Conservation (phyloP, 92 coral and sea anemone genomes). For the Zoanthus solanderi region DNA sequence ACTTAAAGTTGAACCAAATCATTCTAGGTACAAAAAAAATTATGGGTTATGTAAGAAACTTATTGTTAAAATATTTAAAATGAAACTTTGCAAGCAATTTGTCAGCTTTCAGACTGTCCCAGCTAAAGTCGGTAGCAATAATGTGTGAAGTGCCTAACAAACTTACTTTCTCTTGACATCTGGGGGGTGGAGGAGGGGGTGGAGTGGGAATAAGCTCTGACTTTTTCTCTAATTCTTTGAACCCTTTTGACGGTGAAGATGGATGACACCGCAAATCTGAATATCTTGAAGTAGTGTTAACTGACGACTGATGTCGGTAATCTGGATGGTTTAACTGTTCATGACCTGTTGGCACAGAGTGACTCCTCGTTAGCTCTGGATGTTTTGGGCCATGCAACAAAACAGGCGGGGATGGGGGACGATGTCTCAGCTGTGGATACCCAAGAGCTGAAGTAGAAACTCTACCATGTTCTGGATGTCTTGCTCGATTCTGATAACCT, state of each 20-base stretch:
- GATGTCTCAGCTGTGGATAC: slow-evolving; percentile 26
- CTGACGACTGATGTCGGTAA: slow-evolving; percentile 7
- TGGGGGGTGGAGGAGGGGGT: slow-evolving; percentile 38
- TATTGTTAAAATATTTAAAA: too few species aligned
- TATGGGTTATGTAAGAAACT: too few species aligned
- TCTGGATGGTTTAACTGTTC: slow-evolving; percentile 34
- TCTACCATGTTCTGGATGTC: slow-evolving; percentile 22
- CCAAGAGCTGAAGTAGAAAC: slow-evolving; percentile 19
- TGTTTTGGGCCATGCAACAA: slow-evolving; percentile 18
- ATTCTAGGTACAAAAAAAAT: too few species aligned
- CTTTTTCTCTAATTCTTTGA: slow-evolving; percentile 31
- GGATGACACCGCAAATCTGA: background rate
- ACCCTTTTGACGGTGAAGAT: slow-evolving; percentile 6
- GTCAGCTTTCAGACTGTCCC: too few species aligned
- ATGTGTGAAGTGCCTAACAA: too few species aligned
- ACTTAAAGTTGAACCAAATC: too few species aligned
- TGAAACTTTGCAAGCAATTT: too few species aligned
- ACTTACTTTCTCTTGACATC: background rate
- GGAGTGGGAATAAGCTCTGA: slow-evolving; percentile 28
- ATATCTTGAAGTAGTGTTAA: slow-evolving; percentile 2
- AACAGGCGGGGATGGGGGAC: slow-evolving; percentile 5
- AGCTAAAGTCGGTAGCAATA: too few species aligned
- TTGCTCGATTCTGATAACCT: background rate
- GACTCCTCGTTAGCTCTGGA: slow-evolving; percentile 36
- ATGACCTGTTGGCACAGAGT: slow-evolving; percentile 37